Evolutionary conservation across 2,113 vertebrate species (phyloP).

Genomic region (Onychorhynchus coronatus): DNA sequence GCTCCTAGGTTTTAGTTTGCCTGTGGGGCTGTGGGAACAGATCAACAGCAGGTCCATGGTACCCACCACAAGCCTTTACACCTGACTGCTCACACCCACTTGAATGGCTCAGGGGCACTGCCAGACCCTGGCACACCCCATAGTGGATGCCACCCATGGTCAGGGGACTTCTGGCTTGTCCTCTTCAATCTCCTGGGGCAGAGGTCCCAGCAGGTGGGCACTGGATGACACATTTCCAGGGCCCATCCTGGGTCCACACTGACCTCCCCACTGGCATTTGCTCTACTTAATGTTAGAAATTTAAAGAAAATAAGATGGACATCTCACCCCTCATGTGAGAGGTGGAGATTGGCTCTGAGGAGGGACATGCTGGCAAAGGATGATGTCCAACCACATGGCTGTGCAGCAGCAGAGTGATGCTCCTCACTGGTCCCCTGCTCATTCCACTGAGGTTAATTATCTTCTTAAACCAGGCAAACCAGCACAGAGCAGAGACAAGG

Average conservation of each 20-base stretch:
- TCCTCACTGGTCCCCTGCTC: neutral
- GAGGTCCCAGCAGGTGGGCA: neutral
- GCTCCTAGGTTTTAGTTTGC: neutral
- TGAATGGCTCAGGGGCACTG: neutral
- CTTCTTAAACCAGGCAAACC: neutral
- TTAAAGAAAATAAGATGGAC: neutral
- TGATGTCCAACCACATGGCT: accelerated
- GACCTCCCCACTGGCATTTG: neutral
- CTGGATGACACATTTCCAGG: neutral
- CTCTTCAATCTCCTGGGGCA: neutral
- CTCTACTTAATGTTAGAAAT: neutral
- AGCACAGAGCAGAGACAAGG: neutral
- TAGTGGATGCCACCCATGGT: accelerated
- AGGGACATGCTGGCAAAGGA: neutral
- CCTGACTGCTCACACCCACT: no score
- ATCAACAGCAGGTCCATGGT: neutral
- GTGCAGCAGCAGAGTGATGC: neutral
- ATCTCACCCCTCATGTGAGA: neutral
- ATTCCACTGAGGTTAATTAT: neutral
- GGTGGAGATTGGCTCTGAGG: neutral
- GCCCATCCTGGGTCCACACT: neutral
- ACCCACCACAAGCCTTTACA: neutral
- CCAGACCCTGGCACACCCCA: neutral
- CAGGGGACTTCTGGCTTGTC: neutral
- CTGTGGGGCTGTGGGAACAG: neutral